Percentiles rank a stretch among this genome's conserved stretches.
phyloP scores from a whole-genome alignment of 2,113 vertebrate species.

The Bubo blakistoni region DNA sequence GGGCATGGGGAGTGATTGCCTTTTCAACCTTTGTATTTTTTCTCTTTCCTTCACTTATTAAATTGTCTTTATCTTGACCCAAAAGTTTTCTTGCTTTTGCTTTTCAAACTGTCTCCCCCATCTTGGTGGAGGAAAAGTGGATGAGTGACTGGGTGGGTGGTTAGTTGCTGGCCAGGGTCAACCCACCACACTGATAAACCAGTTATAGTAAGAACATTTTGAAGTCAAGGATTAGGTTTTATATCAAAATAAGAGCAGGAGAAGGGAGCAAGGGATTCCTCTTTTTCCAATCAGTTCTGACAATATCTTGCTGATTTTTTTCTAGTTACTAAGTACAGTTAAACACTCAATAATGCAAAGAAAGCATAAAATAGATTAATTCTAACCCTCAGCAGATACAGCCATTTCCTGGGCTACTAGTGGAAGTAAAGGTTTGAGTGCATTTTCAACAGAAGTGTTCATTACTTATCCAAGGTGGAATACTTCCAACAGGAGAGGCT shows the following conservation, averaged over 20 bases:
- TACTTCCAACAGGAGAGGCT: not conserved
- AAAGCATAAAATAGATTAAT: not conserved
- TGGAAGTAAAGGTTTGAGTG: not conserved
- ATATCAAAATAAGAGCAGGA: not conserved
- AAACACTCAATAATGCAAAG: not conserved
- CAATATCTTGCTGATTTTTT: not conserved
- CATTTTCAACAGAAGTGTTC: not conserved
- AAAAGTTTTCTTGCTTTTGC: not conserved
- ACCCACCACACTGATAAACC: not conserved
- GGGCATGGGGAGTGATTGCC: not conserved
- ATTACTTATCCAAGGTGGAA: not conserved
- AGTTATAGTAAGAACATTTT: not conserved
- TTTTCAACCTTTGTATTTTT: not conserved
- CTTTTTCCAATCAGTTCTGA: not conserved
- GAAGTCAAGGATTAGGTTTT: not conserved
- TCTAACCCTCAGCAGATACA: not conserved
- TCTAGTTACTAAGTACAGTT: not conserved
- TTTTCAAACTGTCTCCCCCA: not conserved
- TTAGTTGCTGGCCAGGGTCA: not conserved
- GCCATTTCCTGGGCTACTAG: not conserved
- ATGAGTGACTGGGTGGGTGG: not conserved
- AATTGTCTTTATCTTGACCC: not conserved
- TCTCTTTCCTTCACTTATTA: not conserved
- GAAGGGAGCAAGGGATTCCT: not conserved
- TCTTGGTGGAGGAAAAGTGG: not conserved